Percentiles rank a stretch among this genome's conserved stretches.
These are phyloP conservation scores for Bellardia pandia DNA, from an alignment of 2,888 invertebrate species.

Conservation along the genomic window DNA sequence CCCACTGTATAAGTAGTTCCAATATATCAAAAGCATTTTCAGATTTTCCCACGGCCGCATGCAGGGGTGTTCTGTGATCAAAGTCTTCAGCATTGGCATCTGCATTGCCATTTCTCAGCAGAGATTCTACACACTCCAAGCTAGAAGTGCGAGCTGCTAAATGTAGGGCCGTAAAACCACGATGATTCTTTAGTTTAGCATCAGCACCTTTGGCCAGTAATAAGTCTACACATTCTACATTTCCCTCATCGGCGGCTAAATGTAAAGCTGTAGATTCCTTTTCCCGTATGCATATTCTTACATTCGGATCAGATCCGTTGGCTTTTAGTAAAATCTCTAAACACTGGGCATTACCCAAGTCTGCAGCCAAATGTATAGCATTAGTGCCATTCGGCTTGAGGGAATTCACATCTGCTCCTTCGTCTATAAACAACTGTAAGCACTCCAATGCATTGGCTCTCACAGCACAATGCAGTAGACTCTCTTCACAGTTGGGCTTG, in stretches of 20 bases:
- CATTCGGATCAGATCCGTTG: slow-evolving; percentile 89
- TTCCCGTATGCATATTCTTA: slow-evolving; percentile 88
- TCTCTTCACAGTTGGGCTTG: slow-evolving; percentile 89
- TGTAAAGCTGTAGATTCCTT: slow-evolving; percentile 92
- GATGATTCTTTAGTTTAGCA: slow-evolving; percentile 89
- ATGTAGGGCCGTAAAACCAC: slow-evolving; percentile 94
- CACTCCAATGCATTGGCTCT: slow-evolving; percentile 93
- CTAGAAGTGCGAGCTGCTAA: slow-evolving; percentile 92
- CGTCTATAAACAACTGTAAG: slow-evolving; percentile 89
- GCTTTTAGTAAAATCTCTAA: slow-evolving; percentile 90
- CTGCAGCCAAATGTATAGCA: slow-evolving; percentile 92
- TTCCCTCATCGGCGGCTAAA: slow-evolving; percentile 94
- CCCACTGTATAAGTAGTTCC: slow-evolving; percentile 91
- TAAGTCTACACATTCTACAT: slow-evolving; percentile 91
- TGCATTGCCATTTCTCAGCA: slow-evolving; percentile 90
- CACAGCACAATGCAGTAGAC: slow-evolving; percentile 93
- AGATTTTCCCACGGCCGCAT: slow-evolving; percentile 93
- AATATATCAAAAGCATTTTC: slow-evolving; percentile 92
- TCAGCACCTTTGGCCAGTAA: slow-evolving; percentile 90
- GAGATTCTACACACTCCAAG: slow-evolving; percentile 91
- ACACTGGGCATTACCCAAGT: slow-evolving; percentile 91
- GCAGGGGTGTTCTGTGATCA: slow-evolving; percentile 92
- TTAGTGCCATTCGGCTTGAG: slow-evolving; percentile 91
- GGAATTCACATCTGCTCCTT: slow-evolving; percentile 90
- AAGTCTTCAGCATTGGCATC: slow-evolving; percentile 92